Conservation (phyloP, 2,888 invertebrate species). For the Beris morrisii region DNA sequence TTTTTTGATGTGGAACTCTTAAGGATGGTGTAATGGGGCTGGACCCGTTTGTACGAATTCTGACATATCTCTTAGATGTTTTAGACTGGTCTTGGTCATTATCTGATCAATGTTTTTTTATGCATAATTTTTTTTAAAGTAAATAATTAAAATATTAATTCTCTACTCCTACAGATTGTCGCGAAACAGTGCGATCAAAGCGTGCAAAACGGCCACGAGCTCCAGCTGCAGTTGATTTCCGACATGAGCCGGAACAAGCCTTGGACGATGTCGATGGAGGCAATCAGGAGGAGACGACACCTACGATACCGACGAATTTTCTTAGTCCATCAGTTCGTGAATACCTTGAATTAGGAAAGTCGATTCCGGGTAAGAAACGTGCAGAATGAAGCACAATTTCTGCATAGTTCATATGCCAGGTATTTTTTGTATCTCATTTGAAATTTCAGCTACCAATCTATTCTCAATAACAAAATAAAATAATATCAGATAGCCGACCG, state of each 20-base stretch:
- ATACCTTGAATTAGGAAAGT: slow-evolving; percentile 84
- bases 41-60: too few species aligned
- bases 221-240: slow-evolving; percentile 56
- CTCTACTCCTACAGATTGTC: slow-evolving; percentile 59
- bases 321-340: slow-evolving; percentile 83
- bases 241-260: slow-evolving; percentile 57
- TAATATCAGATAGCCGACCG: too few species aligned
- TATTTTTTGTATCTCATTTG: background rate
- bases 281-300: slow-evolving; percentile 53
- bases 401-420: background rate
- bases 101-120: slow-evolving; percentile 1
- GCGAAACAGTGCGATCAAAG: slow-evolving; percentile 61
- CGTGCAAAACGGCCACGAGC: slow-evolving; percentile 67
- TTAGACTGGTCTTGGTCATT: background rate
- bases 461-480: background rate
- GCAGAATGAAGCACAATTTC: background rate
- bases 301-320: slow-evolving; percentile 71
- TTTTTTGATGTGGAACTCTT: too few species aligned
- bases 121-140: slow-evolving; percentile 10
- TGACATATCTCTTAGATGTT: too few species aligned
- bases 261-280: slow-evolving; percentile 50
- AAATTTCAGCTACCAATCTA: background rate
- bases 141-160: slow-evolving; percentile 1
- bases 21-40: too few species aligned
- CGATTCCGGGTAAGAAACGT: slow-evolving; percentile 74